Conservation (phyloP, 2,888 invertebrate species). For the Luperina nickerlii region DNA sequence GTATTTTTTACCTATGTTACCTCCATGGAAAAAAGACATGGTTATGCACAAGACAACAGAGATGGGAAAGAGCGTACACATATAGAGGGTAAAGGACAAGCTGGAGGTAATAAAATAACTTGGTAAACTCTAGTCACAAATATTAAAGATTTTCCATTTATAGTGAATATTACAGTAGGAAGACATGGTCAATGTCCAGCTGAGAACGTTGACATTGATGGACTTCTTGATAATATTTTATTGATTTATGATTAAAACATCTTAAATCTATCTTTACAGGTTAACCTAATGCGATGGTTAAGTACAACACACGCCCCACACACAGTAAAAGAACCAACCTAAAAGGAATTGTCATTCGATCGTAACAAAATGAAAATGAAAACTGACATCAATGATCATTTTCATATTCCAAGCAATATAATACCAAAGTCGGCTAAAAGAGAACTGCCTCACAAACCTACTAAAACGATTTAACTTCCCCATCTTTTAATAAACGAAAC, state of each 20-base stretch:
- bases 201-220: neutral
- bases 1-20: neutral
- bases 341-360: neutral
- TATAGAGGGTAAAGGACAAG: neutral
- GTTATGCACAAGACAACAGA: neutral
- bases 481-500: constrained; percentile 58
- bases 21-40: neutral
- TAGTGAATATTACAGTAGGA: neutral
- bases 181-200: neutral
- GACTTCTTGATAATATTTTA: neutral
- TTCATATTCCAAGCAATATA: neutral
- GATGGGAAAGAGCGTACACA: neutral
- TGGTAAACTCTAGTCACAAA: neutral
- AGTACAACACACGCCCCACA: too few species aligned
- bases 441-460: constrained; percentile 24
- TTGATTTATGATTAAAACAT: neutral
- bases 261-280: neutral
- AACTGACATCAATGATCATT: neutral
- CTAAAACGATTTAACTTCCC: constrained; percentile 36
- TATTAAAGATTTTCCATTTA: neutral
- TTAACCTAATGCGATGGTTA: too few species aligned
- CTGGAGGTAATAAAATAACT: neutral
- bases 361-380: neutral
- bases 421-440: neutral
- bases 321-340: too few species aligned